Base-by-base conservation (phyloP, 2,888 invertebrate genomes). In the Pocota personata region DNA sequence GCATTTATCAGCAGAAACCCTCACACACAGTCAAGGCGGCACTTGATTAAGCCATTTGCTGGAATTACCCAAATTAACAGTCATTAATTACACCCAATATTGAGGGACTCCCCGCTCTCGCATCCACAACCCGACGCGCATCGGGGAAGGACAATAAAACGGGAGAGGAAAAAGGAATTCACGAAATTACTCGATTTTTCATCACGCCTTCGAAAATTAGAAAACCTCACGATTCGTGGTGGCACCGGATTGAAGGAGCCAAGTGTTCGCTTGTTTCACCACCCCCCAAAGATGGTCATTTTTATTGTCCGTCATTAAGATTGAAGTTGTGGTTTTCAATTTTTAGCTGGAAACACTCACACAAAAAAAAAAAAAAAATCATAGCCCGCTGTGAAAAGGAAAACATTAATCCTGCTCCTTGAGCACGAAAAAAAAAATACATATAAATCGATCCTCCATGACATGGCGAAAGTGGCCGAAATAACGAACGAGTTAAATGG, bases 41-140 rank as follows among this genome's bases (percentile, higher is more conserved):
- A 62, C 82, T 82, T 86, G 86, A 86, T 86, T 86, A 80, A 86
- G 82, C 67, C 76, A 82, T 86, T 86, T 82, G 72, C 86, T 27
- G 60, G 55, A 82, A 77, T 86, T 58, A 80, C 66, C 80, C 80
- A 60, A 86, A 86, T 86, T 86, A 80, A 86, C 86, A 72, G 82
- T 67, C 86, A 86, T 86, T 82, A 86, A 86, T 86, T 86, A 86
- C 76, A 69, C 21, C 76, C 82, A 76, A 82, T 86, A 82, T 72
- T 50, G 55, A 32, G 67, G 37, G 16, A 46, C 40, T 14, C 43
- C 69, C 73, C 66, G 32, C 66, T 8, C n/a, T n/a, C n/a, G n/a
- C 19, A 48, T 4, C 8, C 19, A 24, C 14, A 30, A 37, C 10
- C 16, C 14, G 16, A 0, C 30, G 6, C 21, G n/a, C 7, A 12